Percentiles rank a stretch among this genome's conserved stretches.
Conservation (phyloP, 1,140 invertebrate genomes). For the Eupeodes corollae region DNA sequence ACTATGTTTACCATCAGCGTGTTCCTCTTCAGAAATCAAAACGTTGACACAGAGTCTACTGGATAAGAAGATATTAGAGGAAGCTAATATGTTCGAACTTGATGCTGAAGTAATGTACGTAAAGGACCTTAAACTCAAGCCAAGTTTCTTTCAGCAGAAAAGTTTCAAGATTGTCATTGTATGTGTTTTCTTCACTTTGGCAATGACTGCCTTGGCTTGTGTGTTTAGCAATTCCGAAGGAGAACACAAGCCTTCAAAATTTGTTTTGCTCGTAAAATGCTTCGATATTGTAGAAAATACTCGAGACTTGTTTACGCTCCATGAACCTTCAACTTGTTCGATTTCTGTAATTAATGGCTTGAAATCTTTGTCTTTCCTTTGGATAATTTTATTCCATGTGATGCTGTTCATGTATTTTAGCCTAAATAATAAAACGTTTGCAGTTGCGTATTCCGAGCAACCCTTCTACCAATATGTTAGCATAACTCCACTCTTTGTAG, state of each 20-base stretch:
- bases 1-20: constrained; percentile 28
- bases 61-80: constrained; percentile 12
- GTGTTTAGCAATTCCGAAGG: constrained; percentile 8
- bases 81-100: constrained; percentile 28
- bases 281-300: constrained; percentile 27
- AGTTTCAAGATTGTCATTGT: constrained; percentile 23
- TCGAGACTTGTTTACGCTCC: constrained; percentile 13
- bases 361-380: constrained; percentile 28
- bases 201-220: constrained; percentile 23
- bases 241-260: too few species aligned
- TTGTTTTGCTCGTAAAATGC: constrained; percentile 19
- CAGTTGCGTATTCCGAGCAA: constrained; percentile 26
- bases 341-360: constrained; percentile 33
- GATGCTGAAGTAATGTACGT: constrained; percentile 27
- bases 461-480: constrained; percentile 26
- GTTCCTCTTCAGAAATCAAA: constrained; percentile 22
- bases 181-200: constrained; percentile 16
- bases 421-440: constrained; percentile 25
- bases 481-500: constrained; percentile 28
- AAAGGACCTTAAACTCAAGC: constrained; percentile 25
- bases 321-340: constrained; percentile 12
- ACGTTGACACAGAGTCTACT: constrained; percentile 21
- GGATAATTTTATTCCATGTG: constrained; percentile 30
- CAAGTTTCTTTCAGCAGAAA: constrained; percentile 18
- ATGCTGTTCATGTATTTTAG: constrained; percentile 35